Percentiles rank a stretch among this genome's conserved stretches.
Evolutionary conservation across 2,888 invertebrate genomes (phyloP).

Genomic region (Bombylius major): DNA sequence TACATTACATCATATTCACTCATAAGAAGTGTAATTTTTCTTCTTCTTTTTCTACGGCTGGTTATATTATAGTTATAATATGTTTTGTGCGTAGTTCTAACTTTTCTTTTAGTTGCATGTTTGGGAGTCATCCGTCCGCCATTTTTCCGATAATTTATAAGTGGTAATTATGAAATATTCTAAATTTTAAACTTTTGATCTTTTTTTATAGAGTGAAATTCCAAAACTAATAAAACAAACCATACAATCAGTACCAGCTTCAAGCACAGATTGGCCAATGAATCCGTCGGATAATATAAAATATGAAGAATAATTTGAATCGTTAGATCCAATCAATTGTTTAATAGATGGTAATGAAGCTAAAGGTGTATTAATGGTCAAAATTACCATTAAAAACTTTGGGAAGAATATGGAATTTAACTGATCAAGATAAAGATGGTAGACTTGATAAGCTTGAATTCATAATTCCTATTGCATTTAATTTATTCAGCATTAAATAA

Average conservation of each 20-base stretch:
- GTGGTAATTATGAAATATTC: too few relatives aligned
- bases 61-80: too few relatives aligned
- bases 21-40: too few relatives aligned
- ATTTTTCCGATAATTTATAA: too few relatives aligned
- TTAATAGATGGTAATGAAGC: constrained; percentile 88
- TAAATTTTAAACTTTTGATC: not conserved
- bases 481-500: constrained; percentile 92
- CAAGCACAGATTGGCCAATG: constrained; percentile 66
- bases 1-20: too few relatives aligned
- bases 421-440: constrained; percentile 97
- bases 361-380: constrained; percentile 86
- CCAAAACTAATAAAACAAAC: constrained; percentile 46
- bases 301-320: constrained; percentile 90
- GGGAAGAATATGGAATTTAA: constrained; percentile 94
- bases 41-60: too few relatives aligned
- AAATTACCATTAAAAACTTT: constrained; percentile 81
- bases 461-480: constrained; percentile 91
- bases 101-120: too few relatives aligned
- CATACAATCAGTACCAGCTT: constrained; percentile 40
- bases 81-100: too few relatives aligned
- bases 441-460: constrained; percentile 94
- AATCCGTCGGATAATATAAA: constrained; percentile 75
- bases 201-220: constrained; percentile 50
- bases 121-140: too few relatives aligned
- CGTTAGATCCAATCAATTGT: constrained; percentile 76